Evolutionary conservation across 2,888 invertebrate species (phyloP), one percentile per base, ranked within the genome.

Genomic region (Eilema caniola): DNA sequence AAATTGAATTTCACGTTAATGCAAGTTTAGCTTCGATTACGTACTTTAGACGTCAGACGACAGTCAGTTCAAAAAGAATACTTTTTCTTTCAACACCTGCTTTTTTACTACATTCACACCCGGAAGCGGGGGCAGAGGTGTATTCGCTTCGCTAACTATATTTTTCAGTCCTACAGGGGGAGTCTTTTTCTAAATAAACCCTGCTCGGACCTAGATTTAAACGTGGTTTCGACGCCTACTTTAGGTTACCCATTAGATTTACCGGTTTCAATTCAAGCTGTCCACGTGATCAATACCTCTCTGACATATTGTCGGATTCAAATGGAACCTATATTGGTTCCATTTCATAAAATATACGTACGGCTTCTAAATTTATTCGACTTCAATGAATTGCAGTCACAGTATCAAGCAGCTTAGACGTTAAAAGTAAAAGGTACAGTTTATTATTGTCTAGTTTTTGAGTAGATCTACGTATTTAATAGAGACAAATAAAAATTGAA

Each of bases 11-110:
- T 79, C 75, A 57, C 73, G 83, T 80, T 83, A 85, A 86, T 86
- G 79, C 83, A 83, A 86, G 85, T 83, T 81, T 76, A 74, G 75
- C 80, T 83, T 83, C 85, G 80, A 86, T 85, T 83, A 84, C 82
- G 79, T 76, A 81, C 66, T 80, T 79, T 79, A 31, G 24, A n/a
- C n/a, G n/a, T n/a, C n/a, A n/a, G 71, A 67, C 47, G 77, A 83
- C 65, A 31, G 65, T 56, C 56, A 60, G 31, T 24, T 57, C 16
- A 37, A 37, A 23, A 63, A 37, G 12, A 11, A 16, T 14, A 23
- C 7, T 10, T n/a, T 8, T 16, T 20, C 20, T 20, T 47, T 3
- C 16, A 47, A 20, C 7, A 7, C 4, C 5, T 4, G 16, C 37
- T 37, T 37, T 37, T 10, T 33, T 33, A 33, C 33, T 33, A 33